These are phyloP conservation scores for Muraenolepis orangiensis DNA, from an alignment of 2,797 vertebrate genomes.

Conservation along the genomic window DNA sequence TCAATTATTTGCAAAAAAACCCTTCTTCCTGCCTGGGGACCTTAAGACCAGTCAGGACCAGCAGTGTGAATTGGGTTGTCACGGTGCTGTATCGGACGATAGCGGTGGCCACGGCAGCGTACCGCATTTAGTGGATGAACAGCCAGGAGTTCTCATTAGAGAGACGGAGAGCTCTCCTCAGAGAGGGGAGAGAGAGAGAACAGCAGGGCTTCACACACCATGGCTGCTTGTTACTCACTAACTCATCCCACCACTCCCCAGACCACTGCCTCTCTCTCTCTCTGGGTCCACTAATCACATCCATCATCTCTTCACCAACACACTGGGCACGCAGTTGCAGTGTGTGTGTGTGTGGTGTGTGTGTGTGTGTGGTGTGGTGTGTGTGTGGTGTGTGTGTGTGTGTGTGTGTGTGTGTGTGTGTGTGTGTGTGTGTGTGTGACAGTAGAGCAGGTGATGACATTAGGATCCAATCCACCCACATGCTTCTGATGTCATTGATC, in stretches of 20 bases:
- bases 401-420: too few species aligned
- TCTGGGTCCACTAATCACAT: not conserved
- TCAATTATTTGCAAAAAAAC: not conserved
- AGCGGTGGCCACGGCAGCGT: not conserved
- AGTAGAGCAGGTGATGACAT: not conserved
- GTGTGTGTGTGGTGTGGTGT: not conserved
- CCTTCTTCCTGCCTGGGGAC: not conserved
- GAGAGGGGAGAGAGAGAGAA: too few species aligned
- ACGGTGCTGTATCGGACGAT: not conserved
- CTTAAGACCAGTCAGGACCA: not conserved
- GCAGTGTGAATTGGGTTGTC: not conserved
- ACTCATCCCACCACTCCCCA: not conserved
- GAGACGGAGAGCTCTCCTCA: not conserved
- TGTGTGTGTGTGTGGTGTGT: not conserved
- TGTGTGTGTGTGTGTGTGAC: not conserved
- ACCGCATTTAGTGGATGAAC: not conserved
- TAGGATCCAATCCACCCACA: not conserved
- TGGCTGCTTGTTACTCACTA: slow-evolving; percentile 1
- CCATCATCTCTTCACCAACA: not conserved
- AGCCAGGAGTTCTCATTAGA: not conserved
- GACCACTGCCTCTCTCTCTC: not conserved
- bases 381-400: too few species aligned
- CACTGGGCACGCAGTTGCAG: not conserved
- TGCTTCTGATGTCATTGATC: too few species aligned
- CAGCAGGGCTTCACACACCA: not conserved